Evolutionary conservation across 2,888 invertebrate species (phyloP).

Genomic region (Enchytraeus crypticus): DNA sequence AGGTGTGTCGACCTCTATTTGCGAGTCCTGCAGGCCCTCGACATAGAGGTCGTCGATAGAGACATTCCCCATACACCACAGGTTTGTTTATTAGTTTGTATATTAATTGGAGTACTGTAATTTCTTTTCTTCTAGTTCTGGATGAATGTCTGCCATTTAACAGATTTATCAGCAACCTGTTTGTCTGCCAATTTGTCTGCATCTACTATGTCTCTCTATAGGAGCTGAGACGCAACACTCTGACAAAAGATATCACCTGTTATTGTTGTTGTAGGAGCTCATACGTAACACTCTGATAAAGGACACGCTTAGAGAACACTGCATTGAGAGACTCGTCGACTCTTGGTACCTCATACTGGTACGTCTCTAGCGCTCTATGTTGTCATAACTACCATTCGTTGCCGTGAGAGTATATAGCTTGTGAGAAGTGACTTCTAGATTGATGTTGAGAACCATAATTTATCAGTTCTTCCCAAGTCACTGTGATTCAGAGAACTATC

Average conservation of each 20-base stretch:
- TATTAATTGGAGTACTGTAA: background rate
- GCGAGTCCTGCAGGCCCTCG: slow-evolving; percentile 52
- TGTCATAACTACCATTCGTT: too few relatives aligned
- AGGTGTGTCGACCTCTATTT: slow-evolving; percentile 51
- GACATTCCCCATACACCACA: slow-evolving; percentile 42
- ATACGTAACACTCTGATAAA: slow-evolving; percentile 53
- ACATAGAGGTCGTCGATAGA: slow-evolving; percentile 54
- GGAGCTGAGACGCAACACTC: too few relatives aligned
- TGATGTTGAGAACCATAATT: too few relatives aligned
- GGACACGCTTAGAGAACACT: slow-evolving; percentile 54
- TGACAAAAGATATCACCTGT: too few relatives aligned
- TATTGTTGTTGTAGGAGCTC: slow-evolving; percentile 46
- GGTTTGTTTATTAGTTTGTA: slow-evolving; percentile 9
- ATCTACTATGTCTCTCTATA: too few relatives aligned
- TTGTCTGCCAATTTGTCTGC: too few relatives aligned
- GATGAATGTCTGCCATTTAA: background rate
- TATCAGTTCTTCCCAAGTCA: too few relatives aligned
- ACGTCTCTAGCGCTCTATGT: slow-evolving; percentile 35
- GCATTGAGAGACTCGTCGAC: slow-evolving; percentile 52
- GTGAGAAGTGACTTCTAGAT: too few relatives aligned
- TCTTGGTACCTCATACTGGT: slow-evolving; percentile 56
- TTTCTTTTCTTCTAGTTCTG: background rate
- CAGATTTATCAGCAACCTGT: too few relatives aligned
- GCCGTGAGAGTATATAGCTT: too few relatives aligned
- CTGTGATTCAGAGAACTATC: too few relatives aligned